phyloP scores from a whole-genome alignment of 2,888 invertebrate species.

The Coelopa pilipes region DNA sequence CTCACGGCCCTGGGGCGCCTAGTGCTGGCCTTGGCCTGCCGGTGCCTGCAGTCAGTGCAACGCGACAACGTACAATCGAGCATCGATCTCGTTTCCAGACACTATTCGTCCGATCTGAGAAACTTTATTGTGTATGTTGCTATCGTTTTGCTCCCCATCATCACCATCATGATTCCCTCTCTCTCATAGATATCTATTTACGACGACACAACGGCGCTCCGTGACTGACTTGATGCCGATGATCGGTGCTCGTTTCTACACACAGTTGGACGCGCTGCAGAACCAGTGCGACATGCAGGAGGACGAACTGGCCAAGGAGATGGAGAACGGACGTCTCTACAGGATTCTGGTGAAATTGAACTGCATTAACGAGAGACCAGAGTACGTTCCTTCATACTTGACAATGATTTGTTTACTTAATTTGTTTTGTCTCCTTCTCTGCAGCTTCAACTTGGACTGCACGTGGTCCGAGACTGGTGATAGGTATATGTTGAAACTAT shows the following conservation, averaged over 20 bases:
- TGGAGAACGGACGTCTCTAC: conserved; percentile 94
- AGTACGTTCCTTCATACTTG: no score
- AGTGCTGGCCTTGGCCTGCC: conserved; percentile 92
- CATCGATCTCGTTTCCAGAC: conserved; percentile 87
- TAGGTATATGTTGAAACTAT: conserved; percentile 97
- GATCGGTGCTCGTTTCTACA: conserved; percentile 97
- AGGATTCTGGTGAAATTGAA: conserved; percentile 91
- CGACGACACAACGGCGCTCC: conserved; percentile 75
- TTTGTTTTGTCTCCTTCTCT: not conserved
- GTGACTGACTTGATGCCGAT: conserved; percentile 99
- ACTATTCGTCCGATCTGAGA: conserved; percentile 93
- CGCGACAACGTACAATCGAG: conserved; percentile 88
- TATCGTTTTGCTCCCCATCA: not conserved
- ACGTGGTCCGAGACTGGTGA: conserved; percentile 99
- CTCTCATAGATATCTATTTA: conserved; percentile 77
- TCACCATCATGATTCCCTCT: not conserved
- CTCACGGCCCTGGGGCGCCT: conserved; percentile 90
- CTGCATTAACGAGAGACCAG: conserved; percentile 94
- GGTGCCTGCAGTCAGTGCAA: conserved; percentile 87
- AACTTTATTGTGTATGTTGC: conserved; percentile 88
- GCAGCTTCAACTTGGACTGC: conserved; percentile 88
- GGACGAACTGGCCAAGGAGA: conserved; percentile 89
- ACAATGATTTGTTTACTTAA: no score
- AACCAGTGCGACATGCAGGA: conserved; percentile 89
- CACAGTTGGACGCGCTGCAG: conserved; percentile 91